Conservation (phyloP, 2,113 vertebrate species). For the Mormoops blainvillei region DNA sequence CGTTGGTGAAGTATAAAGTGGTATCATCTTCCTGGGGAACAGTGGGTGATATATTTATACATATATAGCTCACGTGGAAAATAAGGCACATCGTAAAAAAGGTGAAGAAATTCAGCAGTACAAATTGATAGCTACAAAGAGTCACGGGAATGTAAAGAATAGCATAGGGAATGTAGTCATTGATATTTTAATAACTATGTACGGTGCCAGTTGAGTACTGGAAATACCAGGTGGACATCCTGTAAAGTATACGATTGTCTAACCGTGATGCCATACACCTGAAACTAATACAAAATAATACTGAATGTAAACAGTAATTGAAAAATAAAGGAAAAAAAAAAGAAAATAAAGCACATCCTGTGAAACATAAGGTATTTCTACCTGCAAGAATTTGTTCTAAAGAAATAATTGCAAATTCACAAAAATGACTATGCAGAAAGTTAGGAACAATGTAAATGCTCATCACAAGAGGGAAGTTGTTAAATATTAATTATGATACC, state of each 20-base stretch:
- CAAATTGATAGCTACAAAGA: neutral
- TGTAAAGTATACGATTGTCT: neutral
- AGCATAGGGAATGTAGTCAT: neutral
- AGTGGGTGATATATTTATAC: neutral
- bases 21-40: neutral
- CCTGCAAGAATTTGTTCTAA: neutral
- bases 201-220: neutral
- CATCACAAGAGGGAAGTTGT: neutral
- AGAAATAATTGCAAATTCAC: neutral
- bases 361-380: neutral
- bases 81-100: neutral
- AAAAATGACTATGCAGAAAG: neutral
- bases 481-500: neutral
- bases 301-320: neutral
- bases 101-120: neutral
- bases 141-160: neutral
- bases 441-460: slow-evolving; percentile 16
- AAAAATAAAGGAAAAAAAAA: neutral
- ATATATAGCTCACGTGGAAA: neutral
- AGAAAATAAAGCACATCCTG: neutral
- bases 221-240: neutral
- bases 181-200: neutral
- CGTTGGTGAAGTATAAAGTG: neutral
- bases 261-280: neutral
- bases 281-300: neutral